Conservation (phyloP, 2,888 invertebrate species). For the Heliconius aoede region DNA sequence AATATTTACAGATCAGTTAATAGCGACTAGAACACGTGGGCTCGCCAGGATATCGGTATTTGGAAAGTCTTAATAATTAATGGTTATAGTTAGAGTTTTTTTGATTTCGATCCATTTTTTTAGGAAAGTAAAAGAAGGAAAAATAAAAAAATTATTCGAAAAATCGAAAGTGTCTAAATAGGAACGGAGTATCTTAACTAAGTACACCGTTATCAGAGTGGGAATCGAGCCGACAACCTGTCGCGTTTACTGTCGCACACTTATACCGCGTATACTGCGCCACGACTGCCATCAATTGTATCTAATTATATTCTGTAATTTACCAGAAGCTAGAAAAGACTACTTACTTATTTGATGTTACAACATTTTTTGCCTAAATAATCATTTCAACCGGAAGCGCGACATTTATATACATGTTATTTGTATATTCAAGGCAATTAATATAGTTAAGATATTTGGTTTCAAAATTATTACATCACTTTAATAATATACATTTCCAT, state of each 20-base stretch:
- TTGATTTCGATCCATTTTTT: neutral
- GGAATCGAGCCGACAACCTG: neutral
- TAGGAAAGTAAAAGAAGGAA: neutral
- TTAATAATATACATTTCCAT: neutral
- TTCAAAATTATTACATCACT: neutral
- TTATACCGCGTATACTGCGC: neutral
- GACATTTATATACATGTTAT: slow-evolving; percentile 5
- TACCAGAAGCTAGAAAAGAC: neutral
- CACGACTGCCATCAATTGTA: neutral
- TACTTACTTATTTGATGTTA: neutral
- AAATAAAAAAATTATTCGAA: neutral
- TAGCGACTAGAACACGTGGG: slow-evolving; percentile 56
- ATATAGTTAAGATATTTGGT: neutral
- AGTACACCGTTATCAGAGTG: neutral
- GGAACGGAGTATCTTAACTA: no score
- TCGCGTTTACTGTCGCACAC: neutral
- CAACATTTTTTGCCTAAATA: neutral
- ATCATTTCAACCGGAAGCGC: slow-evolving; percentile 3
- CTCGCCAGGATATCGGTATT: slow-evolving; percentile 18
- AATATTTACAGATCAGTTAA: slow-evolving; percentile 63
- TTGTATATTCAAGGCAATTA: neutral
- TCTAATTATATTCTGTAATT: neutral
- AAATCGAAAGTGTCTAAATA: neutral
- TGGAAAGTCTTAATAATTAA: neutral
- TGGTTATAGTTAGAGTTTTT: neutral